Evolutionary conservation across 2,888 invertebrate species (phyloP).

Genomic region (Oscheius onirici): DNA sequence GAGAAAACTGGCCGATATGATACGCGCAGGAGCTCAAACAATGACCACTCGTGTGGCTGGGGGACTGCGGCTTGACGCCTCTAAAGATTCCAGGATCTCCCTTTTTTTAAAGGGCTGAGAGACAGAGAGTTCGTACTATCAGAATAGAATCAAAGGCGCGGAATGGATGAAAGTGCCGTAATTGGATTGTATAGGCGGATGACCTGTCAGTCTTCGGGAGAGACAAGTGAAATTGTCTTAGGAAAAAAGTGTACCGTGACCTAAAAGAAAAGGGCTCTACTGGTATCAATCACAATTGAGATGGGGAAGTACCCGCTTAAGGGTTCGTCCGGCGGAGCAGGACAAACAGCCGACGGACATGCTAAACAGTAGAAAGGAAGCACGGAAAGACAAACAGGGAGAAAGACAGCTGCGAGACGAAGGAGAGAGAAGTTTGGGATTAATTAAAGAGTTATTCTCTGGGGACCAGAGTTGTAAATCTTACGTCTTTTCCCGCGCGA

Average conservation of each 20-base stretch:
- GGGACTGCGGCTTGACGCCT: conserved; percentile 11
- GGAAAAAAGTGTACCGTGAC: neutral
- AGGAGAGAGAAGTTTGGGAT: neutral
- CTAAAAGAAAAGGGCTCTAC: neutral
- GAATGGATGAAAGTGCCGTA: neutral
- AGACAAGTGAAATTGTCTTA: conserved; percentile 17
- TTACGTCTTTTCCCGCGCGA: no score
- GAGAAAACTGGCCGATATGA: conserved; percentile 27
- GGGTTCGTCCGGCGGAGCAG: neutral
- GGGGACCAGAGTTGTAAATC: no score
- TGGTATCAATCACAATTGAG: conserved; percentile 21
- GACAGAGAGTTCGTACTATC: neutral
- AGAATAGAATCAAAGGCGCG: neutral
- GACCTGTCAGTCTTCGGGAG: conserved; percentile 4
- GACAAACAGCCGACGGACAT: conserved; percentile 29
- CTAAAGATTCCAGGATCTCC: neutral
- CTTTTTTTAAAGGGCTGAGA: neutral
- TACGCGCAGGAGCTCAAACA: conserved; percentile 20
- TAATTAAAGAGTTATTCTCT: no score
- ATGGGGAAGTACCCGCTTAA: conserved; percentile 19
- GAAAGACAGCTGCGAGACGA: conserved; percentile 1
- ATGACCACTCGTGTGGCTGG: conserved; percentile 23
- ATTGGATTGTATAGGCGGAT: conserved; percentile 5
- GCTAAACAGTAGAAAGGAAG: conserved; percentile 30
- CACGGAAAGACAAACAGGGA: conserved; percentile 20